Percentiles rank a stretch among this genome's conserved stretches.
Evolutionary conservation across 2,888 invertebrate species (phyloP).

Genomic region (Tenthredo scrophulariae): DNA sequence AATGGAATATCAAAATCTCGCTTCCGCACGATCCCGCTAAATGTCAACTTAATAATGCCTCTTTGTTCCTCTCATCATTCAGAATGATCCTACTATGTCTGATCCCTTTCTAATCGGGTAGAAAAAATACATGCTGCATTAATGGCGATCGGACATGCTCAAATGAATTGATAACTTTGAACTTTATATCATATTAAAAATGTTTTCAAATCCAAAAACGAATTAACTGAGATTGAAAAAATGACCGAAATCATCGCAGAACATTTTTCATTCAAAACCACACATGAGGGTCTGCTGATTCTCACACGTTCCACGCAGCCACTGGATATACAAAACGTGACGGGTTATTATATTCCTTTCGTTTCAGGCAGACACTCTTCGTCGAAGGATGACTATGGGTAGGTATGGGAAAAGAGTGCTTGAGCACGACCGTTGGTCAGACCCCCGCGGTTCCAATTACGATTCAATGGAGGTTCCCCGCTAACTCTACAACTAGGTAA

Average conservation of each 20-base stretch:
- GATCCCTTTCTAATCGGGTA: neutral
- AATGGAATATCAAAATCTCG: conserved; percentile 12
- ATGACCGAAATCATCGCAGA: neutral
- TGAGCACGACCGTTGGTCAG: conserved; percentile 77
- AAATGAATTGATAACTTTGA: neutral
- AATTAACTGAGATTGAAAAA: neutral
- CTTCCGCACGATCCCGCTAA: conserved; percentile 11
- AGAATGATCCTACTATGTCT: neutral
- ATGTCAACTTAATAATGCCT: conserved; percentile 42
- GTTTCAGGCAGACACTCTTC: conserved; percentile 68
- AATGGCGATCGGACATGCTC: neutral
- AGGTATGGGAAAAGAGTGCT: conserved; percentile 72
- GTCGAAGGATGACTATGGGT: conserved; percentile 69
- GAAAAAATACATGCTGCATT: neutral
- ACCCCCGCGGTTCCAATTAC: conserved; percentile 75
- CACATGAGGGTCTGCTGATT: conserved; percentile 22
- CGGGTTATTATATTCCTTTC: conserved; percentile 66
- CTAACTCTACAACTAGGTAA: conserved; percentile 51
- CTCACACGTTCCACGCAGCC: conserved; percentile 26
- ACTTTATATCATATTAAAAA: neutral
- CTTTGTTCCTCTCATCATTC: conserved; percentile 22
- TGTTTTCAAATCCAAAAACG: neutral
- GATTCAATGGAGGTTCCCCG: conserved; percentile 66
- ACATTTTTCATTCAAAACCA: neutral
- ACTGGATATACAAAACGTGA: conserved; percentile 50